Base-by-base conservation (phyloP, 2,797 vertebrate species). In the Harpagifer antarcticus region DNA sequence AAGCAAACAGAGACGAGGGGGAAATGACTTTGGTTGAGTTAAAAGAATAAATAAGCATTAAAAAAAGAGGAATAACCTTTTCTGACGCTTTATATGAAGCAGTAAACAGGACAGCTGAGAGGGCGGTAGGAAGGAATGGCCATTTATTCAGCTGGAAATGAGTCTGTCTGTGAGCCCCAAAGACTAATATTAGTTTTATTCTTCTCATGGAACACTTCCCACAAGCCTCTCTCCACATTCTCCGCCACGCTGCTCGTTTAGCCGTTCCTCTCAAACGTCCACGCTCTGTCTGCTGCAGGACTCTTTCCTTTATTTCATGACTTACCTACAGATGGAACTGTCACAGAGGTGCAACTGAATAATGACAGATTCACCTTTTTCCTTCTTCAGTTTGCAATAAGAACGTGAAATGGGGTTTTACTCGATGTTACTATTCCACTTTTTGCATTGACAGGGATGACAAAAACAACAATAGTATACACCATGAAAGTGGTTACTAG, bases 141-240 rank as follows among this genome's bases (percentile, higher is more conserved):
- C 66, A 15, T 85, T 92, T 90, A 57, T 86, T 89, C 82, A 81
- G 66, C 75, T 72, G 82, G 52, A 86, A 90, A 86, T 71, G 13
- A 75, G 63, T 69, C 70, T 50, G 71, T 78, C 65, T 81, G 45
- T 64, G 50, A 52, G 83, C 75, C 54, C 71, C 56, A 15, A 62
- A 86, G 68, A 79, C 75, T 80, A 77, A 37, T 71, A 69, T 82
- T 68, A 56, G 43, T 80, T 86, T 84, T 79, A 82, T 74, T 63
- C 66, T 48, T 55, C 76, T 74, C 42, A 76, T 40, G n/a, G 14
- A 47, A 60, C 72, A 63, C 66, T 64, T 69, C 57, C 74, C 72
- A 14, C 43, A 74, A 76, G 61, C 62, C n/a, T 63, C 73, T 54
- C 10, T 19, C 42, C 53, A 67, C 57, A 27, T 78, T 50, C 43